phyloP scores from a whole-genome alignment of 1,140 invertebrate species.

The Nixonia krombeini region DNA sequence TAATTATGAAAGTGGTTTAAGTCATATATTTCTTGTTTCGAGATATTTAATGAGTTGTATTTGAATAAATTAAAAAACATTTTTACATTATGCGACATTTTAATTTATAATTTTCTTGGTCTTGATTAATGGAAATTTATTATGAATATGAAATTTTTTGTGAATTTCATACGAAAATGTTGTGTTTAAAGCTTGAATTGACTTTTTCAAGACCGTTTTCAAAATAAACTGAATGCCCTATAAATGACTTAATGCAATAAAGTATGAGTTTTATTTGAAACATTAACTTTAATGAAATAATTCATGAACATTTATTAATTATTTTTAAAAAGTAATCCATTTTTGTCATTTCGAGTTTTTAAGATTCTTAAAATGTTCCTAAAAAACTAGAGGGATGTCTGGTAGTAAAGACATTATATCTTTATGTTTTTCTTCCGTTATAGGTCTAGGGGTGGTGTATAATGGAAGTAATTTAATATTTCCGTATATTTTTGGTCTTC shows the following conservation, averaged over 20 bases:
- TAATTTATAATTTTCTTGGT: no score
- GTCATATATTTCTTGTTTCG: constrained; percentile 3
- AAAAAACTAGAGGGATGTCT: constrained; percentile 23
- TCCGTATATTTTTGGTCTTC: constrained; percentile 24
- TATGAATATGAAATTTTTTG: not conserved
- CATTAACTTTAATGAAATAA: no score
- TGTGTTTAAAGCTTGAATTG: not conserved
- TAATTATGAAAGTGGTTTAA: not conserved
- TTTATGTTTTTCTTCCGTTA: constrained; percentile 36
- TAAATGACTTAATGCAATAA: no score
- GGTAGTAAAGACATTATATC: constrained; percentile 23
- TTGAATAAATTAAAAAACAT: not conserved
- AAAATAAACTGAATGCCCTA: no score
- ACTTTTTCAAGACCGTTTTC: not conserved
- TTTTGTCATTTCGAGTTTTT: constrained; percentile 3
- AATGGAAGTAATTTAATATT: constrained; percentile 40
- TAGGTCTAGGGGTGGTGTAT: constrained; percentile 35
- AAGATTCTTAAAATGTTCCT: constrained; percentile 18
- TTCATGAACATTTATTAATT: not conserved
- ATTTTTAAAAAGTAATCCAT: no score
- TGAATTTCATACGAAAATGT: constrained; percentile 10
- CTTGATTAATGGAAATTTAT: no score
- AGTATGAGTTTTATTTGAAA: no score
- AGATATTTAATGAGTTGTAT: not conserved
- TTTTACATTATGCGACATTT: no score